These are phyloP conservation scores for Mirounga angustirostris DNA, from an alignment of 2,113 vertebrate species.

Conservation along the genomic window DNA sequence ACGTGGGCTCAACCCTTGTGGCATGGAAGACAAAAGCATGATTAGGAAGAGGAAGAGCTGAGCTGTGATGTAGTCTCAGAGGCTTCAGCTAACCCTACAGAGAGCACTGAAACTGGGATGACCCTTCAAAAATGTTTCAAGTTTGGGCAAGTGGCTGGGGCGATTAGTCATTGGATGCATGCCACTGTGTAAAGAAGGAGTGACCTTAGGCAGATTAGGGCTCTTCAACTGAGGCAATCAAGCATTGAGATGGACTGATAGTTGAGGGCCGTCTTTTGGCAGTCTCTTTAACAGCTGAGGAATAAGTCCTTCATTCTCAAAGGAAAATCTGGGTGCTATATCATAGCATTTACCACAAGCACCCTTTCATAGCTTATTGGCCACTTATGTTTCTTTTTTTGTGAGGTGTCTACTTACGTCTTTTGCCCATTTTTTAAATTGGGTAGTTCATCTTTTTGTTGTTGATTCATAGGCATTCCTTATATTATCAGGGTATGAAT, in stretches of 20 bases:
- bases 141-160: background rate
- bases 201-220: background rate
- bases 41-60: background rate
- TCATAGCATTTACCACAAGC: background rate
- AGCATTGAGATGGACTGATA: background rate
- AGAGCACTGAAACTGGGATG: background rate
- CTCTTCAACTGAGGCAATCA: conserved; percentile 1
- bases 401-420: background rate
- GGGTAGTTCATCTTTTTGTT: background rate
- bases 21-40: background rate
- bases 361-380: background rate
- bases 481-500: background rate
- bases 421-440: background rate
- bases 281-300: background rate
- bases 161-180: background rate
- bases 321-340: background rate
- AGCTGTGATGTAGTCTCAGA: background rate
- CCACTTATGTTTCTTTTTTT: background rate
- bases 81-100: background rate
- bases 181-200: background rate
- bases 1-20: background rate
- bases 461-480: background rate
- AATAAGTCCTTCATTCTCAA: background rate
- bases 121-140: background rate
- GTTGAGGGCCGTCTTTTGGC: background rate